Conservation (phyloP, 2,888 invertebrate species). For the Linnaemya tessellans region DNA sequence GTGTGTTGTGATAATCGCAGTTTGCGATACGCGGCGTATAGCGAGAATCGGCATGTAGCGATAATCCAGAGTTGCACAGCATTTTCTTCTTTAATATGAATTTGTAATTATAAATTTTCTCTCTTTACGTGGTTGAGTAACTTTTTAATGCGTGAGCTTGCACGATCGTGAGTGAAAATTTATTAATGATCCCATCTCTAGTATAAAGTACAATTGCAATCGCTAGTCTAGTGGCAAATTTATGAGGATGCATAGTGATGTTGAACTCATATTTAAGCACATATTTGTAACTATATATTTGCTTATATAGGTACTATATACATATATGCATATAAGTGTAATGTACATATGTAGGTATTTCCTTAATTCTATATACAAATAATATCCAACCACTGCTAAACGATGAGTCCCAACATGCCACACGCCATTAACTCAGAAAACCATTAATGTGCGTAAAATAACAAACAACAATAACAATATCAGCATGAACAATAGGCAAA, state of each 20-base stretch:
- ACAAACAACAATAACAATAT: constrained; percentile 51
- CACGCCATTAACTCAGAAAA: constrained; percentile 72
- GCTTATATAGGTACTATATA: neutral
- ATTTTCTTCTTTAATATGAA: too few species aligned
- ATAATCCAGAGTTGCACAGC: too few species aligned
- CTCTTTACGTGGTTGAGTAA: too few species aligned
- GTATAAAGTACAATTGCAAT: neutral
- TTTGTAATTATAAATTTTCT: too few species aligned
- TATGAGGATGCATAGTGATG: constrained; percentile 40
- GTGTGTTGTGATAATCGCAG: too few species aligned
- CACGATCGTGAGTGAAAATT: too few species aligned
- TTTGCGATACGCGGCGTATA: too few species aligned
- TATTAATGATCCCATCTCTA: neutral
- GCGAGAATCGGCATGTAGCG: too few species aligned
- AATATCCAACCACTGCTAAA: constrained; percentile 61
- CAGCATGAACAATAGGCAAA: constrained; percentile 39
- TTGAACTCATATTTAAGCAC: neutral
- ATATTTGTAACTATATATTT: neutral
- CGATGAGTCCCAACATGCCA: constrained; percentile 72
- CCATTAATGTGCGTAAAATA: constrained; percentile 71
- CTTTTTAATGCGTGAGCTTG: too few species aligned
- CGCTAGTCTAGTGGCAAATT: constrained; percentile 24
- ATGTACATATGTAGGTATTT: neutral
- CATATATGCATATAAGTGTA: neutral
- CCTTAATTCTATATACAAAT: constrained; percentile 48